Conservation (phyloP, 2,888 invertebrate species). For the Platerodrilus igneus region DNA sequence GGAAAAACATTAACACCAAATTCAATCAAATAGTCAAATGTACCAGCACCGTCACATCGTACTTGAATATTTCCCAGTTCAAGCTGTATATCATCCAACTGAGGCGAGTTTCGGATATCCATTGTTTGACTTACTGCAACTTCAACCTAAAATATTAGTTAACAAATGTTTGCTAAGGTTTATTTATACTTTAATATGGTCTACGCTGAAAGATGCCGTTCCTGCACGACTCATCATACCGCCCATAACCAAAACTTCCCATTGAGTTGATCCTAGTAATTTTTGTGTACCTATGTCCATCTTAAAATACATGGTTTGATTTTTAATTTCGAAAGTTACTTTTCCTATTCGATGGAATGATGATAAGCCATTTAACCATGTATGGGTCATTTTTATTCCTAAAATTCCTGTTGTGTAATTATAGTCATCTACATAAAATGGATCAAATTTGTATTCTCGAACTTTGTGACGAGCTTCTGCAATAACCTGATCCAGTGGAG, state of each 20-base stretch:
- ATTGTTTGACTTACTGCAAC: conserved; percentile 68
- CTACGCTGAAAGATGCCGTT: conserved; percentile 71
- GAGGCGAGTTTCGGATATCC: conserved; percentile 69
- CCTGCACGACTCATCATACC: conserved; percentile 67
- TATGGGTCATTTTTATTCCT: conserved; percentile 64
- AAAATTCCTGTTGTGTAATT: conserved; percentile 67
- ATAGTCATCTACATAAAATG: conserved; percentile 68
- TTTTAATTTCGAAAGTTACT: conserved; percentile 65
- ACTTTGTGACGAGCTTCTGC: conserved; percentile 70
- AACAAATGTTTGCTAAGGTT: conserved; percentile 5
- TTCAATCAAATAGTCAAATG: conserved; percentile 77
- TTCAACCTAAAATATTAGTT: conserved; percentile 49
- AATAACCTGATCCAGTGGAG: conserved; percentile 79
- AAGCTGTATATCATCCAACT: conserved; percentile 68
- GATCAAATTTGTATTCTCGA: conserved; percentile 63
- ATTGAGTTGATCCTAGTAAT: conserved; percentile 70
- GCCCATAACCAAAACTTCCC: conserved; percentile 68
- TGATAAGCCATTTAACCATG: conserved; percentile 73
- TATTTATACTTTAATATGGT: no score
- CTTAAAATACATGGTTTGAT: conserved; percentile 62
- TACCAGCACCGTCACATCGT: conserved; percentile 80
- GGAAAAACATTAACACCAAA: conserved; percentile 76
- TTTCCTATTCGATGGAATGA: conserved; percentile 83
- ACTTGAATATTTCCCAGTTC: conserved; percentile 84
- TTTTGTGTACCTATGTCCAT: conserved; percentile 77